phyloP scores from a whole-genome alignment of 2,797 vertebrate genomes.

The Eulemur mongoz region DNA sequence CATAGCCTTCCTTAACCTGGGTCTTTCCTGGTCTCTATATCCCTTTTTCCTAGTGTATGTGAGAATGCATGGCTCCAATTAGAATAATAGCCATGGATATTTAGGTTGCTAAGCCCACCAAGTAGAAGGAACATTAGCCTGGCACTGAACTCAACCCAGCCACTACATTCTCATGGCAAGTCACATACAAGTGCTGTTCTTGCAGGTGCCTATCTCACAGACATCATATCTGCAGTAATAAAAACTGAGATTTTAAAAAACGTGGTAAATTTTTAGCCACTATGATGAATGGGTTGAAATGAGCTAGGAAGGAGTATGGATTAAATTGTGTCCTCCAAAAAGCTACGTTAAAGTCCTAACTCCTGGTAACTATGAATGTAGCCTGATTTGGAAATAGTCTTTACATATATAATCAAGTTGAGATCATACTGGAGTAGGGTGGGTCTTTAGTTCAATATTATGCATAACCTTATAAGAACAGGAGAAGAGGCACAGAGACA shows the following conservation, averaged over 20 bases:
- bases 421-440: not conserved
- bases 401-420: conserved; percentile 19
- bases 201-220: not conserved
- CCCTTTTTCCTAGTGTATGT: not conserved
- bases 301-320: not conserved
- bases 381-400: not conserved
- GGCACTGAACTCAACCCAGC: not conserved
- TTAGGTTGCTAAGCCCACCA: not conserved
- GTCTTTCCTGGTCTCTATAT: not conserved
- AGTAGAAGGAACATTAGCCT: not conserved
- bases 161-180: not conserved
- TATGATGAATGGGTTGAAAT: not conserved
- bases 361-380: not conserved
- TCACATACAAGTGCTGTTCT: not conserved
- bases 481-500: not conserved
- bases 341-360: not conserved
- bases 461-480: not conserved
- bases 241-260: conserved; percentile 25
- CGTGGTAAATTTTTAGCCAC: not conserved
- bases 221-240: not conserved
- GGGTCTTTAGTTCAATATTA: not conserved
- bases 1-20: not conserved
- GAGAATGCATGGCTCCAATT: not conserved
- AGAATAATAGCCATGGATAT: not conserved
- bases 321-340: not conserved